Evolutionary conservation across 2,888 invertebrate species (phyloP).

Genomic region (Cacoxenus indagator): DNA sequence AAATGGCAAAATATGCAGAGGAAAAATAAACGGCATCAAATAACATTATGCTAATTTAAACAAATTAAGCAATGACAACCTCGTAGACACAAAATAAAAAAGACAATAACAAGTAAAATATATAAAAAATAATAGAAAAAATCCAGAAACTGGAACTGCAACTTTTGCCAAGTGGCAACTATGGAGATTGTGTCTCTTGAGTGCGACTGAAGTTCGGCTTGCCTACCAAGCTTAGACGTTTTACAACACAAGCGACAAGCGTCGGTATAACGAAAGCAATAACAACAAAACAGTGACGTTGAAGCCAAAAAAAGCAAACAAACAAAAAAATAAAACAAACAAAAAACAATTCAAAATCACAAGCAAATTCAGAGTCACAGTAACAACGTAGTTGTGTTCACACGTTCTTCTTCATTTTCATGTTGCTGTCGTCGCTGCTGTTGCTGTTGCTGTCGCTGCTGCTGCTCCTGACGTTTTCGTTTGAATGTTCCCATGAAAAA

Average conservation of each 20-base stretch:
- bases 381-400: constrained; percentile 6
- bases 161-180: background rate
- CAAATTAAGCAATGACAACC: constrained; percentile 28
- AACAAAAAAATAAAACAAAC: background rate
- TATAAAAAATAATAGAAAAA: background rate
- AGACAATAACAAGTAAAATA: too few species aligned
- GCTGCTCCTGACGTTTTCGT: background rate
- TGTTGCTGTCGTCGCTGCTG: background rate
- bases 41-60: constrained; percentile 31
- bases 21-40: background rate
- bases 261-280: background rate
- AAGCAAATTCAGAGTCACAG: background rate
- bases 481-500: constrained; percentile 19
- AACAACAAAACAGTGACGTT: background rate
- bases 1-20: background rate
- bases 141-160: background rate
- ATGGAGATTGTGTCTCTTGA: background rate
- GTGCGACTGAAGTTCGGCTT: background rate
- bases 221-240: constrained; percentile 5
- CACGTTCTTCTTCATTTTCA: constrained; percentile 16
- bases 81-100: background rate
- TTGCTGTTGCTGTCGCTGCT: background rate
- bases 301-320: background rate
- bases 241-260: background rate
- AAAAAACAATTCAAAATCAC: background rate